Percentiles rank a stretch among this genome's conserved stretches.
Evolutionary conservation across 92 coral and sea anemone genomes (phyloP).

Genomic region (Phenganax marumi): DNA sequence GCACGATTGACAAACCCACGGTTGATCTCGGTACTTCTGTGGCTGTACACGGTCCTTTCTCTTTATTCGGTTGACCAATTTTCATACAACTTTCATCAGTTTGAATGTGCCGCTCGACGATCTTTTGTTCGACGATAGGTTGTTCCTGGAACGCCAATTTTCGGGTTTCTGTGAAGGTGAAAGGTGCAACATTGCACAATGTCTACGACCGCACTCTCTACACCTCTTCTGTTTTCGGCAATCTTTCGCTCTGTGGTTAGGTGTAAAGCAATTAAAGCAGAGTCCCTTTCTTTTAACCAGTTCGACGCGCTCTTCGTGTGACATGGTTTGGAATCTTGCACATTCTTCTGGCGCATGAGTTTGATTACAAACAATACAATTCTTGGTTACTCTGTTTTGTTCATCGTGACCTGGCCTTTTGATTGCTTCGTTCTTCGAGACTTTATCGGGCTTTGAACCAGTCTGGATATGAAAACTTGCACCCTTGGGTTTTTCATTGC

Average conservation of each 20-base stretch:
- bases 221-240: slow-evolving; percentile 11
- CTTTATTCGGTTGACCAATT: neutral
- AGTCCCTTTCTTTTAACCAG: neutral
- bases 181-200: slow-evolving; percentile 14
- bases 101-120: slow-evolving; percentile 3
- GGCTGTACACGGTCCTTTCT: neutral
- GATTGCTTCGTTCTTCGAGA: too few species aligned
- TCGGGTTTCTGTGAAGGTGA: neutral
- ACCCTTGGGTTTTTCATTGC: too few species aligned
- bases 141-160: neutral
- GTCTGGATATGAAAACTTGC: too few species aligned
- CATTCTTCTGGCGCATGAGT: slow-evolving; percentile 11
- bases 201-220: slow-evolving; percentile 25
- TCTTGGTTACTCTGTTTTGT: neutral
- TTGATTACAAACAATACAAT: slow-evolving; percentile 8
- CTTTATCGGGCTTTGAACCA: too few species aligned
- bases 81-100: neutral
- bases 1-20: slow-evolving; percentile 8
- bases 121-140: neutral
- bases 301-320: slow-evolving; percentile 9
- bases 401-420: too few species aligned
- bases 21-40: slow-evolving; percentile 1
- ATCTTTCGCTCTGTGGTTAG: slow-evolving; percentile 6
- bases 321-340: neutral
- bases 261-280: slow-evolving; percentile 1